These are phyloP conservation scores for Aspiorhynchus laticeps DNA, from an alignment of 2,113 vertebrate genomes.

Conservation along the genomic window DNA sequence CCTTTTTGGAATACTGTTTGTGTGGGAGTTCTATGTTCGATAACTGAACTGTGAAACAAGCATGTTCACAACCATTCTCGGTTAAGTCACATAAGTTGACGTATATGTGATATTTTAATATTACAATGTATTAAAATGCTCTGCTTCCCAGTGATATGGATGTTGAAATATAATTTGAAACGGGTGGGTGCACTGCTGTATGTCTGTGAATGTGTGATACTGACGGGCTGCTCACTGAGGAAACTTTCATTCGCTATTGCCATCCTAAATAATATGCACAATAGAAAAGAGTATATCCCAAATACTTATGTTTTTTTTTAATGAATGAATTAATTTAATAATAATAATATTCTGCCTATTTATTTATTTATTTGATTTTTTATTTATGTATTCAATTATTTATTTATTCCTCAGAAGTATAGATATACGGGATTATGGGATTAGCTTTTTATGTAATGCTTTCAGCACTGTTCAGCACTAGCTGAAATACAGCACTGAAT, in stretches of 20 bases:
- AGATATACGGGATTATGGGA: too few relatives aligned
- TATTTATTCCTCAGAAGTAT: too few relatives aligned
- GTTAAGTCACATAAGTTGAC: background rate
- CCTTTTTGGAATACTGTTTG: background rate
- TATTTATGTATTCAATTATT: too few relatives aligned
- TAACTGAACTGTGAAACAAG: background rate
- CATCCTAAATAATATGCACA: background rate
- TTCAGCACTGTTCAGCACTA: background rate
- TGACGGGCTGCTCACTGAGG: background rate
- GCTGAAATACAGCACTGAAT: background rate
- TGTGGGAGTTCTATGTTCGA: background rate
- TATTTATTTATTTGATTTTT: too few relatives aligned
- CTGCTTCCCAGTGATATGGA: background rate
- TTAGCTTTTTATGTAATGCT: too few relatives aligned
- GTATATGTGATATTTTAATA: background rate
- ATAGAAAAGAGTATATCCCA: background rate
- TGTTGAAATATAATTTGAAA: background rate
- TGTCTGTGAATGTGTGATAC: slow-evolving; percentile 20
- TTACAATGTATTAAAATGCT: background rate
- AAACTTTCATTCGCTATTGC: background rate
- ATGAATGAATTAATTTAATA: background rate
- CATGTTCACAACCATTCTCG: background rate
- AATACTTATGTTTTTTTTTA: too few relatives aligned
- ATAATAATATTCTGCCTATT: background rate
- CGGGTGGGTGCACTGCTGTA: background rate